A percentile compares a stretch with the other conserved stretches of the same genome.
Evolutionary conservation across 2,113 vertebrate species (phyloP).

Genomic region (Salvelinus alpinus): DNA sequence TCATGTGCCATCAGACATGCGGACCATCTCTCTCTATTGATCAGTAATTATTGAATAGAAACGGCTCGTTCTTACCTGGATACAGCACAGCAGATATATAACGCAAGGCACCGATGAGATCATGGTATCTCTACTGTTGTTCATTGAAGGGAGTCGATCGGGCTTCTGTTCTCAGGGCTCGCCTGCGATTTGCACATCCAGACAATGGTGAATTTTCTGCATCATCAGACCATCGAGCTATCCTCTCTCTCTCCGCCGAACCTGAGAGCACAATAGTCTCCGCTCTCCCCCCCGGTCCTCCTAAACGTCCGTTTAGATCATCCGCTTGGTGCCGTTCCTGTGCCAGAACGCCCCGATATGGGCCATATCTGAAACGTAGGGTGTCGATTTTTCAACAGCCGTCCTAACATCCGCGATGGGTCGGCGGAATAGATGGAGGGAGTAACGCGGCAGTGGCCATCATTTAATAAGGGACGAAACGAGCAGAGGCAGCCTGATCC

Average conservation of each 20-base stretch:
- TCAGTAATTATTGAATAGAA: not conserved
- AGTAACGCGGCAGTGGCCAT: conserved; percentile 25
- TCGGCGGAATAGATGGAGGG: conserved; percentile 22
- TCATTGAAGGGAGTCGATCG: not conserved
- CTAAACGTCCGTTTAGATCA: not conserved
- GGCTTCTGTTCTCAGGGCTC: conserved; percentile 26
- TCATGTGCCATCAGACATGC: conserved; percentile 22
- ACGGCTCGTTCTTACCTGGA: conserved; percentile 56
- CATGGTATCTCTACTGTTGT: conserved; percentile 39
- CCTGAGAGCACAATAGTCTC: conserved; percentile 26
- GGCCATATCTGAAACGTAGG: conserved; percentile 23
- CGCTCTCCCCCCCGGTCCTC: not conserved
- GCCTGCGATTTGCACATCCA: conserved; percentile 63
- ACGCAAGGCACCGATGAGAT: conserved; percentile 34
- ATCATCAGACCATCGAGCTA: conserved; percentile 54
- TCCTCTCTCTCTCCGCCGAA: conserved; percentile 22
- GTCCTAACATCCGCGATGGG: conserved; percentile 11
- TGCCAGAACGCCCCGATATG: conserved; percentile 8
- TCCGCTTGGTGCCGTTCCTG: not conserved
- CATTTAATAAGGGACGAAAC: conserved; percentile 24
- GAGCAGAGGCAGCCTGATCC: conserved; percentile 5
- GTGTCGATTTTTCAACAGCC: conserved; percentile 7
- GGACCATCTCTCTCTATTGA: not conserved
- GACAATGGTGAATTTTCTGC: conserved; percentile 71
- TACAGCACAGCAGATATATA: conserved; percentile 40